These are phyloP conservation scores for Argya squamiceps DNA, from an alignment of 2,797 vertebrate genomes.

Conservation along the genomic window DNA sequence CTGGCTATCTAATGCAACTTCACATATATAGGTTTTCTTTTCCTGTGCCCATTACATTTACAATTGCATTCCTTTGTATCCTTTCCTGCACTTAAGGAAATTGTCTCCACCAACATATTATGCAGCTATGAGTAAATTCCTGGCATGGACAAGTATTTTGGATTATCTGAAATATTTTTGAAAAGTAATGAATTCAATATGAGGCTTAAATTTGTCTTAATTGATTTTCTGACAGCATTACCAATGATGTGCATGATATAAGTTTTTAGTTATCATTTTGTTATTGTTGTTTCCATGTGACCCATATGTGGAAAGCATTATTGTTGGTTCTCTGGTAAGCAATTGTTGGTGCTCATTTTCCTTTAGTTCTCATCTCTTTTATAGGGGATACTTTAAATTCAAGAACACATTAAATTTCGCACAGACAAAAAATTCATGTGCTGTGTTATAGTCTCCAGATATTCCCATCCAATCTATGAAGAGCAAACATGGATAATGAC, in stretches of 20 bases:
- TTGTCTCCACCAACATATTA: not conserved
- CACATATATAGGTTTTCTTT: not conserved
- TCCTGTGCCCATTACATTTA: not conserved
- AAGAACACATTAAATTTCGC: not conserved
- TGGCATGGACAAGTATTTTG: not conserved
- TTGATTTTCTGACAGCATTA: slow-evolving; percentile 4
- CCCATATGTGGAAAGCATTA: not conserved
- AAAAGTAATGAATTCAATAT: not conserved
- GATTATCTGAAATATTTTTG: not conserved
- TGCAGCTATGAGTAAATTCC: not conserved
- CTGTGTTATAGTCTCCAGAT: not conserved
- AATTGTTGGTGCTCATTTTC: not conserved
- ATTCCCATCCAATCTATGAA: not conserved
- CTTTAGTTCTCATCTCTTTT: not conserved
- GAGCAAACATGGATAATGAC: not conserved
- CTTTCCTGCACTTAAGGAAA: not conserved
- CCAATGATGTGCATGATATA: not conserved
- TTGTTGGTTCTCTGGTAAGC: not conserved
- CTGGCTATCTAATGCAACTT: not conserved
- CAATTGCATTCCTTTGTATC: not conserved
- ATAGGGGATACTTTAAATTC: not conserved
- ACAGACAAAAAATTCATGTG: fast-evolving
- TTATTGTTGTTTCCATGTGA: not conserved
- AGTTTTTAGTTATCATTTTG: not conserved
- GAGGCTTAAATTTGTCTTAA: not conserved